A percentile compares a stretch with the other conserved stretches of the same genome.
Conservation (phyloP, 2,113 vertebrate genomes). For the Percopsis transmontana region DNA sequence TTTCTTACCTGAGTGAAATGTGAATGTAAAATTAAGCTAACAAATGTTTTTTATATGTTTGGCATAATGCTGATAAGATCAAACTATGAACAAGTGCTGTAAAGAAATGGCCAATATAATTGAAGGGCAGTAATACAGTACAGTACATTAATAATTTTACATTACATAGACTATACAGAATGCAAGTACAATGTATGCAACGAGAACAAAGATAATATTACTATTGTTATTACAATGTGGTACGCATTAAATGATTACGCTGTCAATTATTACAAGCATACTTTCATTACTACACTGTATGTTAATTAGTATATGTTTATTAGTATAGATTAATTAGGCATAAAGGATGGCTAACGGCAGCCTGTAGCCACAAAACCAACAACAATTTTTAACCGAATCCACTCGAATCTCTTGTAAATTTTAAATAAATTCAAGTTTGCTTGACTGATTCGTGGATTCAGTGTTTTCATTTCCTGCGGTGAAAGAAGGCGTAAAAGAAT, state of each 20-base stretch:
- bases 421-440: constrained; percentile 40
- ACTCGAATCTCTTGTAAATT: constrained; percentile 55
- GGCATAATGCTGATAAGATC: no score
- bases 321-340: constrained; percentile 47
- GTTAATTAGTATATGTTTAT: constrained; percentile 43
- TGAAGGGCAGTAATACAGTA: constrained; percentile 19
- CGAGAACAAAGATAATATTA: no score
- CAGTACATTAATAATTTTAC: no score
- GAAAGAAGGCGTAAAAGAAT: constrained; percentile 25
- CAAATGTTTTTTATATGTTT: constrained; percentile 14
- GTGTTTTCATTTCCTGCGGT: constrained; percentile 37
- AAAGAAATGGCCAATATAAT: constrained; percentile 21
- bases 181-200: no score
- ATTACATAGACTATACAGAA: no score
- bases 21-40: constrained; percentile 9
- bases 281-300: constrained; percentile 35
- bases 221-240: no score
- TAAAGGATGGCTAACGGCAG: constrained; percentile 51
- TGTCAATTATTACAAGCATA: constrained; percentile 60
- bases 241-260: constrained; percentile 49
- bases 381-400: constrained; percentile 55
- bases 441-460: constrained; percentile 13
- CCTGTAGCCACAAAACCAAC: constrained; percentile 47
- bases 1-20: no score
- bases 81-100: no score